phyloP scores from a whole-genome alignment of 1,140 invertebrate genomes.

The Ceratoteleas bidentatus region DNA sequence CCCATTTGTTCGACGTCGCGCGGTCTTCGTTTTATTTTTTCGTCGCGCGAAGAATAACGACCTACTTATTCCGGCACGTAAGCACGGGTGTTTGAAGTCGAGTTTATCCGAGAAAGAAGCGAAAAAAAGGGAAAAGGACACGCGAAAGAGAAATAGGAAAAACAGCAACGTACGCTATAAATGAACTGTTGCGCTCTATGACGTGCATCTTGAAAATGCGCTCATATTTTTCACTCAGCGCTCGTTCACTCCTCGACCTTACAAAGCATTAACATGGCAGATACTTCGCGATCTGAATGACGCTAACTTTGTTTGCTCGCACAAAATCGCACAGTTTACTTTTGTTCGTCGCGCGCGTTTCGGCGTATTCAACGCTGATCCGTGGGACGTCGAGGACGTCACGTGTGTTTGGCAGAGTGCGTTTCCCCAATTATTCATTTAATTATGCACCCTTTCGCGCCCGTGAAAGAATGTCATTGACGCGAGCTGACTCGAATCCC shows the following conservation, averaged over 20 bases:
- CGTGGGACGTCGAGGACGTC: constrained; percentile 10
- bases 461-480: constrained; percentile 4
- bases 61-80: constrained; percentile 61
- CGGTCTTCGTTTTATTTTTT: constrained; percentile 33
- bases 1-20: constrained; percentile 10
- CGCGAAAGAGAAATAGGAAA: too few relatives aligned
- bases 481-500: background rate
- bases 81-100: constrained; percentile 52
- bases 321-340: constrained; percentile 35
- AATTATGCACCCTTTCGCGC: background rate
- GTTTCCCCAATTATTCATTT: constrained; percentile 7
- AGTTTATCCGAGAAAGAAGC: constrained; percentile 39
- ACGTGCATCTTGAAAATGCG: constrained; percentile 45
- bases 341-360: constrained; percentile 24
- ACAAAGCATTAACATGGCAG: constrained; percentile 33
- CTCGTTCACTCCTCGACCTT: constrained; percentile 12
- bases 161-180: constrained; percentile 38
- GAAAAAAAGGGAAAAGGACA: constrained; percentile 8
- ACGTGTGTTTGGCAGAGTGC: constrained; percentile 12
- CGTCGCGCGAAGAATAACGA: constrained; percentile 59
- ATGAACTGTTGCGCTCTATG: constrained; percentile 52
- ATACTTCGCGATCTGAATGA: constrained; percentile 35
- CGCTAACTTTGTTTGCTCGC: constrained; percentile 20
- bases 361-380: constrained; percentile 5
- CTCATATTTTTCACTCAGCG: constrained; percentile 37